phyloP scores from a whole-genome alignment of 2,888 invertebrate genomes.

The Allacma fusca region DNA sequence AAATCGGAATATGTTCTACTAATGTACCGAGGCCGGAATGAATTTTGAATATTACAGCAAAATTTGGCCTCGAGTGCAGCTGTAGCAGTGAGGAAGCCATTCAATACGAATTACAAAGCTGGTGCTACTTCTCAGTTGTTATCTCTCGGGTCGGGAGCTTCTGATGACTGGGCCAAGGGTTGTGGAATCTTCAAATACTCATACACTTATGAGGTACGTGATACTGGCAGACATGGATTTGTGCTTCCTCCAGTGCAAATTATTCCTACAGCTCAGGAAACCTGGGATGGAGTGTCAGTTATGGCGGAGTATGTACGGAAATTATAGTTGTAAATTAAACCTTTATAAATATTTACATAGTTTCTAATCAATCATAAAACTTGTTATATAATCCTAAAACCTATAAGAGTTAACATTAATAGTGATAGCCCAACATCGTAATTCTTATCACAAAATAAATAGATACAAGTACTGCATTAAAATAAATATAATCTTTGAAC shows the following conservation, averaged over 20 bases:
- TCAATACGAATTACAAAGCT: slow-evolving; percentile 72
- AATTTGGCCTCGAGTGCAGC: slow-evolving; percentile 71
- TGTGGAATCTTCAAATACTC: slow-evolving; percentile 52
- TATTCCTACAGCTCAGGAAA: slow-evolving; percentile 77
- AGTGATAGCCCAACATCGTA: no score
- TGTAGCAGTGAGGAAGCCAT: slow-evolving; percentile 70
- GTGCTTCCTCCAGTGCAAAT: slow-evolving; percentile 79
- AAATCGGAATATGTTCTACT: no score
- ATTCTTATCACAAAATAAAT: no score
- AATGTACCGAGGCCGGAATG: no score
- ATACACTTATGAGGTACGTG: slow-evolving; percentile 76
- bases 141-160: slow-evolving; percentile 56
- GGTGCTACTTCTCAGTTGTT: slow-evolving; percentile 64
- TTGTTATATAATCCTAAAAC: no score
- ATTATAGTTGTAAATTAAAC: no score
- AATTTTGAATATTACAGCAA: no score
- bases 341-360: no score
- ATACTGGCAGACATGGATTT: slow-evolving; percentile 79
- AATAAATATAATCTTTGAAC: no score
- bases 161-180: slow-evolving; percentile 62
- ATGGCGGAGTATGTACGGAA: slow-evolving; percentile 5
- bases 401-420: no score
- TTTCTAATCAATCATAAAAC: no score
- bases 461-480: no score
- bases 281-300: slow-evolving; percentile 69